phyloP scores from a whole-genome alignment of 2,888 invertebrate genomes.

The Agrotis exclamationis region DNA sequence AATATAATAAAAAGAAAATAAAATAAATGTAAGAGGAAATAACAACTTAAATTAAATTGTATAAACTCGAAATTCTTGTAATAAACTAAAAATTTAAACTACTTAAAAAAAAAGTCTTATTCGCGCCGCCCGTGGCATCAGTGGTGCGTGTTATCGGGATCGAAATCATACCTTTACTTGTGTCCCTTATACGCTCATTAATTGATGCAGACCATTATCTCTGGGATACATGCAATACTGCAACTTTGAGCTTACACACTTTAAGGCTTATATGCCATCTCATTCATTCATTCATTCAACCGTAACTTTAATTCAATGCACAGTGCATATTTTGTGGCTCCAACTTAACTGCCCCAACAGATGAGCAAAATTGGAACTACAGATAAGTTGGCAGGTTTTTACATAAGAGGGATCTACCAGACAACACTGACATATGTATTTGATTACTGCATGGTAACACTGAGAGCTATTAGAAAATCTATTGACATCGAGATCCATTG shows the following conservation, averaged over 20 bases:
- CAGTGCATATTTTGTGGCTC: background rate
- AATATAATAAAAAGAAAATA: too few relatives aligned
- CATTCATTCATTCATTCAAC: background rate
- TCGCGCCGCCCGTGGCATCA: too few relatives aligned
- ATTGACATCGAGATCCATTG: conserved; percentile 5
- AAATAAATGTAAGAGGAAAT: too few relatives aligned
- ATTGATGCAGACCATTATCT: background rate
- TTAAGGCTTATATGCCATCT: background rate
- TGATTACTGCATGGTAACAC: conserved; percentile 20
- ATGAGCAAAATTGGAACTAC: too few relatives aligned
- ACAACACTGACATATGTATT: conserved; percentile 2
- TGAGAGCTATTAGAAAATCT: background rate
- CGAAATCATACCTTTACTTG: background rate
- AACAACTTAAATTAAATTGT: too few relatives aligned
- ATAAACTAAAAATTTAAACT: too few relatives aligned
- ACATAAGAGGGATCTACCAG: background rate
- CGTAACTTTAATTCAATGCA: background rate
- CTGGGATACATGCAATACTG: too few relatives aligned
- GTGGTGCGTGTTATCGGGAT: too few relatives aligned
- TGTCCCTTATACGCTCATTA: background rate
- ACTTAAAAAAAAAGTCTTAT: too few relatives aligned
- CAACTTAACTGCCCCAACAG: too few relatives aligned
- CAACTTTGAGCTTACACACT: conserved; percentile 12
- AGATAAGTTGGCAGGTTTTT: too few relatives aligned
- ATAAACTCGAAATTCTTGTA: too few relatives aligned